Base-by-base conservation (phyloP, 2,797 vertebrate species). In the Alcedo quadribrachys region DNA sequence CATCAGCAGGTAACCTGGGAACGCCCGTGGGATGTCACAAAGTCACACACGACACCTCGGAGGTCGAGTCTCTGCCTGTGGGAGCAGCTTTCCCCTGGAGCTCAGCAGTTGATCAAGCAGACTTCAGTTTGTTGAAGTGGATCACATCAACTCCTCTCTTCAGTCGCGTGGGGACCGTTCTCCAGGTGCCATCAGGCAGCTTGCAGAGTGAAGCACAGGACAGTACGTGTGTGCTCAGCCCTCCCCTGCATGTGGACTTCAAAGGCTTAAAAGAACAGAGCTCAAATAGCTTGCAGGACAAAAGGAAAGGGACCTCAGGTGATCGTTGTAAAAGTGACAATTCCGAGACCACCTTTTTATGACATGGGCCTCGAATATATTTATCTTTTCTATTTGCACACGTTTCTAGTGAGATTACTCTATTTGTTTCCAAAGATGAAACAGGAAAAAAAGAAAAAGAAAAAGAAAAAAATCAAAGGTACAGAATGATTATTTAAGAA, bases 301-400 rank as follows among this genome's bases (percentile, higher is more conserved):
- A 76, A 85, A 81, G 40, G 17, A 89, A 80, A 92, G 86, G 93
- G 71, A 90, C 58, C 7, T 42, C 45, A 62, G 18, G 55, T 14
- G 84, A 85, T 76, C 65, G 58, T 35, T 92, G 89, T 54, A 93
- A 89, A 78, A 96, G 96, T 66, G 97, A 96, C 89, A 93, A 94
- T 81, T 97, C 98, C 4, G 97, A 98, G 96, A 97, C 97, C 74
- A 97, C 96, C 88, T 97, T 98, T 95, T 96, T 98, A 96, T 98
- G 97, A 98, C 68, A 30, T 87, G 94, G 83, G 67, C 90, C 81
- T 85, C 95, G 82, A 91, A 94, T 76, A 93, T 96, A 97, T 96
- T 97, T 97, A 96, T 96, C 93, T 97, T 96, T 97, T 97, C 93
- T 96, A 97, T 99, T 99, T 99, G 98, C 98, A 99, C 98, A 98